These are phyloP conservation scores for Adineta ricciae DNA, from an alignment of 2,888 invertebrate species.

Conservation along the genomic window DNA sequence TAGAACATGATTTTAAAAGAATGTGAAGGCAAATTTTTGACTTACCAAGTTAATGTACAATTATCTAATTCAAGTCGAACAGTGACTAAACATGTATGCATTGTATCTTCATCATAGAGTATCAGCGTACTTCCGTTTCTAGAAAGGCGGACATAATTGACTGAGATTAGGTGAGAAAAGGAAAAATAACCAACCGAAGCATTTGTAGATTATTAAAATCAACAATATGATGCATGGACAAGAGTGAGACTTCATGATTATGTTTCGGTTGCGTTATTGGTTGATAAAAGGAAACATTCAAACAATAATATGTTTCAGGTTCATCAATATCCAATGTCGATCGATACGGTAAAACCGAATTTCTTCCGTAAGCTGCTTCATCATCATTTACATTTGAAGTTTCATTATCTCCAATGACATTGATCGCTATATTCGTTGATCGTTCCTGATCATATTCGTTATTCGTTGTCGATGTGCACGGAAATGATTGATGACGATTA, in stretches of 20 bases:
- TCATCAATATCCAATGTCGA: conserved; percentile 54
- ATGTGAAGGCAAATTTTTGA: neutral
- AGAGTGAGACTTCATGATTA: conserved; percentile 77
- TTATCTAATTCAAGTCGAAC: conserved; percentile 74
- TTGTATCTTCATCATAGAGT: conserved; percentile 67
- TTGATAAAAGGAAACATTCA: conserved; percentile 64
- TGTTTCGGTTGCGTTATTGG: conserved; percentile 65
- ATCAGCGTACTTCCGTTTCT: conserved; percentile 70
- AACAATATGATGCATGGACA: conserved; percentile 58
- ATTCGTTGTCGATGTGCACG: neutral
- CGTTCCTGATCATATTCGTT: neutral
- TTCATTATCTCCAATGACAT: conserved; percentile 6
- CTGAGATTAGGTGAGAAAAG: neutral
- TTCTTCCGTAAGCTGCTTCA: neutral
- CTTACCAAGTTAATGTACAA: conserved; percentile 69
- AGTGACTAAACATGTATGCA: conserved; percentile 60
- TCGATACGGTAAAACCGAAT: conserved; percentile 16
- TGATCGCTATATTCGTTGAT: neutral
- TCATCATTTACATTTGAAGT: neutral
- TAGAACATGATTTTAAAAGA: neutral
- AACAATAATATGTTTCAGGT: conserved; percentile 59
- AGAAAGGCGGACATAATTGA: conserved; percentile 43
- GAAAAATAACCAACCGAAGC: neutral
- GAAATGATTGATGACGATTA: conserved; percentile 23
- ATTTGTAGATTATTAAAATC: conserved; percentile 23